Conservation (phyloP, 2,797 vertebrate species). For the Propithecus perrieri region DNA sequence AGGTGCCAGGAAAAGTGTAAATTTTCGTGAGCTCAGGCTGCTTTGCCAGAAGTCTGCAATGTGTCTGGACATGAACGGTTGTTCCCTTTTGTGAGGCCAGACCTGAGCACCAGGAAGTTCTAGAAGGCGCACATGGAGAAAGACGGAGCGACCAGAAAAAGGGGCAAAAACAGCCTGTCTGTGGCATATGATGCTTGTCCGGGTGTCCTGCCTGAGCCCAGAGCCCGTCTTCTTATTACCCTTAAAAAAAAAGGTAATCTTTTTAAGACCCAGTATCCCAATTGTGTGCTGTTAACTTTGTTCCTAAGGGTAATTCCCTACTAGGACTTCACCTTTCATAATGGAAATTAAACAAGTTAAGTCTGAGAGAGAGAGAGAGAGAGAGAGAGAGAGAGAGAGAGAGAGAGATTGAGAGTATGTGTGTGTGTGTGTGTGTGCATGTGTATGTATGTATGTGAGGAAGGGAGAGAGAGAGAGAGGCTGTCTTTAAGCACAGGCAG, state of each 20-base stretch:
- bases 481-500: not conserved
- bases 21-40: slow-evolving; percentile 88
- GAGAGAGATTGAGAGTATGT: too few relatives aligned
- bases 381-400: too few relatives aligned
- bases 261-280: slow-evolving; percentile 68
- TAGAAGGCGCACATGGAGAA: slow-evolving; percentile 36
- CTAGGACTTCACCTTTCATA: slow-evolving; percentile 38
- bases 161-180: not conserved
- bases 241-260: slow-evolving; percentile 26
- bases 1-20: slow-evolving; percentile 89
- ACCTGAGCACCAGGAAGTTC: slow-evolving; percentile 86
- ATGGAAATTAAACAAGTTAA: slow-evolving; percentile 67
- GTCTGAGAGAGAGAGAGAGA: not conserved
- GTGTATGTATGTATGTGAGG: not conserved
- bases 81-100: slow-evolving; percentile 85
- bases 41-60: slow-evolving; percentile 91
- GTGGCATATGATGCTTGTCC: slow-evolving; percentile 70
- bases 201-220: slow-evolving; percentile 64
- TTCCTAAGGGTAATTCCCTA: slow-evolving; percentile 3
- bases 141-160: not conserved
- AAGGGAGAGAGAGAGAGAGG: too few relatives aligned
- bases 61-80: slow-evolving; percentile 88
- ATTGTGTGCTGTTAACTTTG: slow-evolving; percentile 67
- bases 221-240: not conserved
- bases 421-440: not conserved